These are phyloP conservation scores for Idris sp. DNA, from an alignment of 1,140 invertebrate genomes.

Conservation along the genomic window DNA sequence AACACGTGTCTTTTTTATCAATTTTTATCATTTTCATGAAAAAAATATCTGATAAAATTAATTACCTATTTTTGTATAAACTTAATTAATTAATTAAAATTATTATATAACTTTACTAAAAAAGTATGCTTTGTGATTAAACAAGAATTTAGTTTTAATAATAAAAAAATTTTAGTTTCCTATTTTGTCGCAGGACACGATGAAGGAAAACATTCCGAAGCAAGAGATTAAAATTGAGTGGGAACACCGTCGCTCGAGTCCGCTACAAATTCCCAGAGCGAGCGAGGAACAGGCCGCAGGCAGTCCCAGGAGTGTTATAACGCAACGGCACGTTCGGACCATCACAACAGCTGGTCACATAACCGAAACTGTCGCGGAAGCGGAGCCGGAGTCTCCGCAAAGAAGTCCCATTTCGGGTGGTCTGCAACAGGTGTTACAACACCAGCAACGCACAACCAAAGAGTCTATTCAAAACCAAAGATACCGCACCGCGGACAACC, in stretches of 20 bases:
- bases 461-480: constrained; percentile 56
- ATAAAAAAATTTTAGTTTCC: no score
- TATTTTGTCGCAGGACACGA: constrained; percentile 67
- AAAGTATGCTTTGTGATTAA: no score
- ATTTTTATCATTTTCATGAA: no score
- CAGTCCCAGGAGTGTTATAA: constrained; percentile 78
- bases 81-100: no score
- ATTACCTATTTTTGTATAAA: no score
- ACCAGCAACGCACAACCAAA: constrained; percentile 52
- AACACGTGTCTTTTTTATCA: no score
- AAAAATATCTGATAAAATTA: no score
- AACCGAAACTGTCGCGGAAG: constrained; percentile 75
- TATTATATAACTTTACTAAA: no score
- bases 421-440: constrained; percentile 67
- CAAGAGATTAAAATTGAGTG: constrained; percentile 75
- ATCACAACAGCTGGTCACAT: constrained; percentile 82
- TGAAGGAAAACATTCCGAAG: constrained; percentile 74
- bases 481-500: constrained; percentile 53
- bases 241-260: constrained; percentile 68
- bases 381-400: constrained; percentile 67
- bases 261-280: constrained; percentile 58
- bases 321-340: constrained; percentile 79
- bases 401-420: constrained; percentile 57
- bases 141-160: no score
- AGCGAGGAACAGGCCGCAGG: constrained; percentile 53